phyloP scores from a whole-genome alignment of 2,797 vertebrate species.

The Synanceia verrucosa region DNA sequence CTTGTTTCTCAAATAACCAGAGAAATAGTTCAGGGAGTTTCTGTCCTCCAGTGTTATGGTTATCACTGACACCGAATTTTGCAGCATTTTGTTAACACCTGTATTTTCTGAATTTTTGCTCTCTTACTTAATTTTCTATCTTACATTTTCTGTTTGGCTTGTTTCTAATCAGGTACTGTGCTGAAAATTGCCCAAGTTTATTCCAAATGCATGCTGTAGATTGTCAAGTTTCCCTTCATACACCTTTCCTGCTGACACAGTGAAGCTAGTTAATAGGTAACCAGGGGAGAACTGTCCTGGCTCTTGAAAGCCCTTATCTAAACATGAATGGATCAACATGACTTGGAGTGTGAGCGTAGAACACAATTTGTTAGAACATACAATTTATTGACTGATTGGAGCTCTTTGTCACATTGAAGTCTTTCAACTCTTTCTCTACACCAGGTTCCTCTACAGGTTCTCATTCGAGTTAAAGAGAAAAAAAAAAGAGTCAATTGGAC shows the following conservation, averaged over 20 bases:
- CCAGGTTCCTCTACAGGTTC: accelerated
- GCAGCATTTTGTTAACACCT: background rate
- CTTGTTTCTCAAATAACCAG: slow-evolving; percentile 5
- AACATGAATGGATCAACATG: slow-evolving; percentile 46
- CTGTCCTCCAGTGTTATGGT: background rate
- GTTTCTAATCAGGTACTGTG: background rate
- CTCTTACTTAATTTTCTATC: background rate
- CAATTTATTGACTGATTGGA: slow-evolving; percentile 4
- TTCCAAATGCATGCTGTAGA: background rate
- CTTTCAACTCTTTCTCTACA: slow-evolving; percentile 24
- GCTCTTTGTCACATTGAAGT: slow-evolving; percentile 11
- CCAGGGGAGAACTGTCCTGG: background rate
- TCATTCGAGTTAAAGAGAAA: too few species aligned
- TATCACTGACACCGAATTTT: background rate
- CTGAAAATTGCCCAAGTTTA: background rate
- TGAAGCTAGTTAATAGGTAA: slow-evolving; percentile 55
- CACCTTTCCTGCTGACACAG: slow-evolving; percentile 9
- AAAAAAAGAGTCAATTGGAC: too few species aligned
- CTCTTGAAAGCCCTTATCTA: slow-evolving; percentile 46
- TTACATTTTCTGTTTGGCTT: background rate
- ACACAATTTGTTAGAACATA: background rate
- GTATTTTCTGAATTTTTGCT: background rate
- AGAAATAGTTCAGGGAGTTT: slow-evolving; percentile 18
- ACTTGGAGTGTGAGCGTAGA: slow-evolving; percentile 18
- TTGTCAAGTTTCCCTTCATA: slow-evolving; percentile 9